Conservation (phyloP, 2,888 invertebrate species). For the Lagria hirta region DNA sequence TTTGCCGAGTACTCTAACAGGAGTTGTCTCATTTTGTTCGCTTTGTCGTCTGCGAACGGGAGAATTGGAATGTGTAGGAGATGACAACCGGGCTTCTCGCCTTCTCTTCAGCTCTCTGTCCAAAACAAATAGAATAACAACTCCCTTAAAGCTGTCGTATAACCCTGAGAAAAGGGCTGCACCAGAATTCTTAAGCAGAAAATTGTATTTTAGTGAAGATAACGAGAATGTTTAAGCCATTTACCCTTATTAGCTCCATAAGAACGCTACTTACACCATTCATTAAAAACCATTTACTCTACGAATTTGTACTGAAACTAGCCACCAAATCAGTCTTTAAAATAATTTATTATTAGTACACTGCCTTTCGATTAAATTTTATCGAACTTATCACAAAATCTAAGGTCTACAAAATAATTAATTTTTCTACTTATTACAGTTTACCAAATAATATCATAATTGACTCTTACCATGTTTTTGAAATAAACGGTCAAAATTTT, state of each 20-base stretch:
- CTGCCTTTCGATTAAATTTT: no score
- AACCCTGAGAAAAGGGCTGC: conserved; percentile 68
- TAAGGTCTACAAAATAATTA: no score
- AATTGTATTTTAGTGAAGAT: neutral
- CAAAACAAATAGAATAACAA: conserved; percentile 72
- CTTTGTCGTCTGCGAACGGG: conserved; percentile 50
- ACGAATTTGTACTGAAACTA: no score
- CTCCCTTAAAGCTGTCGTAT: conserved; percentile 78
- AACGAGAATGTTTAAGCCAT: neutral
- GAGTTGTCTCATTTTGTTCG: conserved; percentile 44
- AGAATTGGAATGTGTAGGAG: conserved; percentile 53
- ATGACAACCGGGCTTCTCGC: conserved; percentile 59
- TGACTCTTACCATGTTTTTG: no score
- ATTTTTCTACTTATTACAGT: no score
- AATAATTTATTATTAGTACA: no score
- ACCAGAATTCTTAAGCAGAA: conserved; percentile 2
- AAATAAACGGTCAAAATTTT: no score
- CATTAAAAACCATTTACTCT: no score
- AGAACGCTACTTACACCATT: no score
- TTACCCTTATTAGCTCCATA: conserved; percentile 16
- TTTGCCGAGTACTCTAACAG: conserved; percentile 50
- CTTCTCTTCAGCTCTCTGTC: conserved; percentile 76
- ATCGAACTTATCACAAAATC: no score
- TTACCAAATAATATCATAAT: no score
- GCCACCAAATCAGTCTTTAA: no score